These are phyloP conservation scores for Pteropus alecto DNA, from an alignment of 2,113 vertebrate species.

Conservation along the genomic window DNA sequence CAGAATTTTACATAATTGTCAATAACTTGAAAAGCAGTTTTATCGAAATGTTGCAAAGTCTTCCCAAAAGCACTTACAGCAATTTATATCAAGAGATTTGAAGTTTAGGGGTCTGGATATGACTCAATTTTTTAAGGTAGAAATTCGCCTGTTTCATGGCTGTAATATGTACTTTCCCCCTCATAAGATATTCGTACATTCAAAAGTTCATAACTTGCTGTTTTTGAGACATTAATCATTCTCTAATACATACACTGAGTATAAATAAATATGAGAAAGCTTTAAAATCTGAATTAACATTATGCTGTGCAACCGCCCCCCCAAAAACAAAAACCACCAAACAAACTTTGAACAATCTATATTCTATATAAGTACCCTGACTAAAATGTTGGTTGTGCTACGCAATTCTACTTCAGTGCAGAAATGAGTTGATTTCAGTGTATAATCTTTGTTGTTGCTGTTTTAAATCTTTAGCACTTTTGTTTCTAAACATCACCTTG, in stretches of 20 bases:
- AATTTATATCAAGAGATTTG: conserved; percentile 73
- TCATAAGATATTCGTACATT: conserved; percentile 84
- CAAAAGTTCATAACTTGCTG: conserved; percentile 79
- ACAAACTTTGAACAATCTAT: conserved; percentile 80
- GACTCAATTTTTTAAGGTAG: conserved; percentile 62
- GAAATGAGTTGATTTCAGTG: conserved; percentile 76
- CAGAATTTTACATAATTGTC: conserved; percentile 74
- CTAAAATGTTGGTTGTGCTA: conserved; percentile 86
- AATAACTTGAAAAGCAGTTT: conserved; percentile 74
- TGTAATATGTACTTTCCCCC: conserved; percentile 68
- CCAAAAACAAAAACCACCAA: neutral
- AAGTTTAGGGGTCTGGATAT: conserved; percentile 67
- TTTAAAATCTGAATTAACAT: conserved; percentile 83
- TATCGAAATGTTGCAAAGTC: conserved; percentile 77
- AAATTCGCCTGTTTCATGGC: conserved; percentile 73
- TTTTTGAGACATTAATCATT: conserved; percentile 78
- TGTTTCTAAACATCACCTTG: conserved; percentile 74
- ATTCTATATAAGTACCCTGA: conserved; percentile 90
- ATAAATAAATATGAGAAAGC: conserved; percentile 87
- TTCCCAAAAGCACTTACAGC: conserved; percentile 79
- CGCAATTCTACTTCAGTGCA: conserved; percentile 85
- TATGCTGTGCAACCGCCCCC: conserved; percentile 80
- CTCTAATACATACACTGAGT: conserved; percentile 82
- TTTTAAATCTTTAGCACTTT: conserved; percentile 74
- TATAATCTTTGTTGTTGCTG: conserved; percentile 60